These are phyloP conservation scores for Blastobasis lacticolella DNA, from an alignment of 2,888 invertebrate species.

Conservation along the genomic window DNA sequence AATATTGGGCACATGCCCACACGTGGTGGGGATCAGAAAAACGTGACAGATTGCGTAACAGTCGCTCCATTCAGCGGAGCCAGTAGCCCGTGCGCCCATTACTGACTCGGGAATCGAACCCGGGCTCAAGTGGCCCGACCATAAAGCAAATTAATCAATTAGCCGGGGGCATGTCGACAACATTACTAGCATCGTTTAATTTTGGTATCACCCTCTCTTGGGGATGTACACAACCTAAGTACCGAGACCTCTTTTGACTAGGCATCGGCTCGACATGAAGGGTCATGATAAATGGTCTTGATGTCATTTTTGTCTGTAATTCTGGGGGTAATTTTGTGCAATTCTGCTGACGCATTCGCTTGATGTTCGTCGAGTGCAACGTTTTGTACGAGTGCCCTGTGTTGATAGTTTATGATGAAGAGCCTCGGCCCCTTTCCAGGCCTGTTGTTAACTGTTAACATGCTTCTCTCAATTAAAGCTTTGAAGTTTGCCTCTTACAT, in stretches of 20 bases:
- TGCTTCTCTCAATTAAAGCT: neutral
- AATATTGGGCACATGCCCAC: conserved; percentile 25
- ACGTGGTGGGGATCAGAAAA: conserved; percentile 37
- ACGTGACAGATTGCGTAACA: conserved; percentile 71
- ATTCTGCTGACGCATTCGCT: conserved; percentile 66
- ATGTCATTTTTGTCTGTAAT: conserved; percentile 50
- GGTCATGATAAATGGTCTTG: conserved; percentile 21
- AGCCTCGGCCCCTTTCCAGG: conserved; percentile 20
- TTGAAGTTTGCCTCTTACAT: neutral
- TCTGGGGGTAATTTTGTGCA: conserved; percentile 53
- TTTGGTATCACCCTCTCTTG: conserved; percentile 48
- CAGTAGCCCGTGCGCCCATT: conserved; percentile 61
- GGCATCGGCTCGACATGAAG: neutral
- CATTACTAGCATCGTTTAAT: conserved; percentile 71
- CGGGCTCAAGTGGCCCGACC: conserved; percentile 60
- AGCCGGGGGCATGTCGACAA: conserved; percentile 71
- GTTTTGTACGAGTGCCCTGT: conserved; percentile 45
- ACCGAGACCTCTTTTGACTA: conserved; percentile 4
- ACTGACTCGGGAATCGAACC: conserved; percentile 56
- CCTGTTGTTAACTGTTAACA: conserved; percentile 26
- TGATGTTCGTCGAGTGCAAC: conserved; percentile 46
- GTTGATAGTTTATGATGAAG: conserved; percentile 63
- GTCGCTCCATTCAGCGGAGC: conserved; percentile 44
- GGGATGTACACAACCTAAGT: conserved; percentile 11
- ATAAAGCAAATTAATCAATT: conserved; percentile 75